Evolutionary conservation across 2,888 invertebrate species (phyloP).

Genomic region (Tipula helvola): DNA sequence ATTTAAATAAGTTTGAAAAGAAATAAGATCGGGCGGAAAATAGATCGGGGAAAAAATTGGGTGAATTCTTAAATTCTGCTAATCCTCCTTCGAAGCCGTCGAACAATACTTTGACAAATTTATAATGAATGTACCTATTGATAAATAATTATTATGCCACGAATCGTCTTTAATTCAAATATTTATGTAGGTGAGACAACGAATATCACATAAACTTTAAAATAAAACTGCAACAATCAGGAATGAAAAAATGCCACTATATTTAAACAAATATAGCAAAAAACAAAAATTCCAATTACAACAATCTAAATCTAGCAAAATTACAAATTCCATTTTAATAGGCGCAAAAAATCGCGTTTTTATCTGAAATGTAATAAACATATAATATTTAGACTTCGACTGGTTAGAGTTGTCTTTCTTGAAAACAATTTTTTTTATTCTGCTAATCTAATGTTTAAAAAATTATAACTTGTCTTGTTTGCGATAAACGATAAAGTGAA

Average conservation of each 20-base stretch:
- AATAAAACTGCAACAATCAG: no score
- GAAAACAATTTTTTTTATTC: background rate
- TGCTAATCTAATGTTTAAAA: background rate
- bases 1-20: no score
- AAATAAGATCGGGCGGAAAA: no score
- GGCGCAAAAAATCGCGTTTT: background rate
- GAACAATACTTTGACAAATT: no score
- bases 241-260: background rate
- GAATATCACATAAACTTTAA: no score
- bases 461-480: background rate
- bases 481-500: background rate
- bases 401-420: background rate
- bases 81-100: no score
- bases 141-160: no score
- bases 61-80: no score
- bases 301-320: background rate
- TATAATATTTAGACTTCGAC: background rate
- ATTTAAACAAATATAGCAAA: background rate
- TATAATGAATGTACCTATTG: no score
- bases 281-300: background rate
- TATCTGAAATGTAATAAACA: background rate
- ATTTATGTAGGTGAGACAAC: no score
- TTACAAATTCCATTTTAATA: background rate
- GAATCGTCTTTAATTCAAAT: no score
- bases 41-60: no score